Evolutionary conservation across 2,888 invertebrate genomes (phyloP).

Genomic region (Harpagoxenus sublaevis): DNA sequence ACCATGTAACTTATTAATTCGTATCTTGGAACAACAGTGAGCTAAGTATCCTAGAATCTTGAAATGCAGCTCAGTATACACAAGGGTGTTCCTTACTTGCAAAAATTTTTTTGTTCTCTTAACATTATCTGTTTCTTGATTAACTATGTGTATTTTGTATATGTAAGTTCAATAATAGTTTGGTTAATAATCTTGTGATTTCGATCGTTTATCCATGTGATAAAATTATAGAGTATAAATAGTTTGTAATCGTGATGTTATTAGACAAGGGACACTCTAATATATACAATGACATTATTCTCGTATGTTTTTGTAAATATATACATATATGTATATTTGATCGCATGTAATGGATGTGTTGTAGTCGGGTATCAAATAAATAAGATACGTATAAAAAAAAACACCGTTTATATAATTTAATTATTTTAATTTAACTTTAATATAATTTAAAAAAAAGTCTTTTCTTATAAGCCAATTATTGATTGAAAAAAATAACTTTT

Average conservation of each 20-base stretch:
- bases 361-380: conserved; percentile 63
- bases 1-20: not conserved
- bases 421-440: conserved; percentile 1
- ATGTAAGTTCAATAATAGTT: conserved; percentile 5
- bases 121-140: not conserved
- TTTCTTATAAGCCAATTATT: conserved; percentile 19
- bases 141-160: not conserved
- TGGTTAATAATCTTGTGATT: conserved; percentile 1
- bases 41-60: not conserved
- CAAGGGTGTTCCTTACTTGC: not conserved
- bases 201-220: not conserved
- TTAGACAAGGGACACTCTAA: not conserved
- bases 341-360: conserved; percentile 38
- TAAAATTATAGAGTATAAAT: not conserved
- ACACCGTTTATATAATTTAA: conserved; percentile 9
- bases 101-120: not conserved
- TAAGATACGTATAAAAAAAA: conserved; percentile 55
- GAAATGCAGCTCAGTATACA: not conserved
- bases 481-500: conserved; percentile 28
- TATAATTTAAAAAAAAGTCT: conserved; percentile 24
- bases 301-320: conserved; percentile 63
- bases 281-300: conserved; percentile 45
- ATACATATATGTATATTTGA: conserved; percentile 56
- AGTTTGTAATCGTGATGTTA: conserved; percentile 1
- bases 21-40: not conserved